Conservation (phyloP, 2,113 vertebrate genomes). For the Nanger granti region DNA sequence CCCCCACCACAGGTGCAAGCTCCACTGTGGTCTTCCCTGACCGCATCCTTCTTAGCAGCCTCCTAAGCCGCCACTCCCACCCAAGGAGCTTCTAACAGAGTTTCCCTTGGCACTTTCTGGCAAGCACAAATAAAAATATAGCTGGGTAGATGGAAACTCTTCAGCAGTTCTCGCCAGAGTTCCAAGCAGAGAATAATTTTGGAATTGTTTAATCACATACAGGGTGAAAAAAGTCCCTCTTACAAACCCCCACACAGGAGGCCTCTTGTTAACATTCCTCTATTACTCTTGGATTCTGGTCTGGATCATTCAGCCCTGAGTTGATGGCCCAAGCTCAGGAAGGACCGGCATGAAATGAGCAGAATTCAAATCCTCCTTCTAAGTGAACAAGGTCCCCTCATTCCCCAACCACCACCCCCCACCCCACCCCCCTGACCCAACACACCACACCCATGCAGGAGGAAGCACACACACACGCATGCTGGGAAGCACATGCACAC, state of each 20-base stretch:
- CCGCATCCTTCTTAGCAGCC: neutral
- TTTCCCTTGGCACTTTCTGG: neutral
- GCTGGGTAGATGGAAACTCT: neutral
- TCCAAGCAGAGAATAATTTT: neutral
- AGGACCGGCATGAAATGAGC: neutral
- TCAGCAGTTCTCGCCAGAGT: neutral
- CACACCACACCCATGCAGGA: constrained; percentile 44
- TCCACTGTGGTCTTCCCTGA: neutral
- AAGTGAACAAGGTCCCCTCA: neutral
- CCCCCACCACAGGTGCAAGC: neutral
- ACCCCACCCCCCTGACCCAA: too few relatives aligned
- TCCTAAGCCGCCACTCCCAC: neutral
- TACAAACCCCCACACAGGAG: neutral
- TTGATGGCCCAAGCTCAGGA: neutral
- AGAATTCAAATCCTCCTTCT: constrained; percentile 1
- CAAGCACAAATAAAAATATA: neutral
- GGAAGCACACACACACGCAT: neutral
- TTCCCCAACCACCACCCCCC: accelerated
- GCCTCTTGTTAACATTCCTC: neutral
- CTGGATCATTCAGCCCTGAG: neutral
- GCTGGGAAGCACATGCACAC: neutral
- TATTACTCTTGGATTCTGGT: neutral
- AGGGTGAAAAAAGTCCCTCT: neutral
- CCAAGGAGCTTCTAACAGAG: neutral
- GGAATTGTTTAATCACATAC: neutral